These are phyloP conservation scores for Tetrapedia diversipes DNA, from an alignment of 2,888 invertebrate genomes.

Conservation along the genomic window DNA sequence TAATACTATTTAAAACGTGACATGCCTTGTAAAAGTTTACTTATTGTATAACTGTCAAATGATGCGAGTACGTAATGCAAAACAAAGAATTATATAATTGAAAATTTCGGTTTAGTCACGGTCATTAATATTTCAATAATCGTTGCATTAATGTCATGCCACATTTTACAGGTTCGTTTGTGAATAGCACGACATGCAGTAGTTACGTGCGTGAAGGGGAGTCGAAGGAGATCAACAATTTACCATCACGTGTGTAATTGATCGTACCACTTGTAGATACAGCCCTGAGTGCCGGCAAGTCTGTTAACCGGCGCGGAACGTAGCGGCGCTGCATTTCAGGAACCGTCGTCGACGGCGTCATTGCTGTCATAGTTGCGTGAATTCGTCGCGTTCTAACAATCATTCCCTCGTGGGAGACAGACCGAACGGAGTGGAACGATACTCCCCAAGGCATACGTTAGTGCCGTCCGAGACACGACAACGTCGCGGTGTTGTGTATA, in stretches of 20 bases:
- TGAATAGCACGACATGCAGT: too few relatives aligned
- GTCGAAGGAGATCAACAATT: slow-evolving; percentile 21
- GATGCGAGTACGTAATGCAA: too few relatives aligned
- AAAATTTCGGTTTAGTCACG: neutral
- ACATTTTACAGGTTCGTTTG: neutral
- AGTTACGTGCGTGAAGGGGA: neutral
- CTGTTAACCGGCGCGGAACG: slow-evolving; percentile 45
- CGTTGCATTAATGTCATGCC: slow-evolving; percentile 1
- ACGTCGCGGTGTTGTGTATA: slow-evolving; percentile 30
- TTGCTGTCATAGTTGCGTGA: slow-evolving; percentile 19
- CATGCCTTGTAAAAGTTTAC: too few relatives aligned
- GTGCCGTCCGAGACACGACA: slow-evolving; percentile 3
- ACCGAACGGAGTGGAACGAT: slow-evolving; percentile 6
- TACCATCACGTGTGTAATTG: slow-evolving; percentile 31
- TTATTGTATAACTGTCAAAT: too few relatives aligned
- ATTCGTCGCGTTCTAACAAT: slow-evolving; percentile 38
- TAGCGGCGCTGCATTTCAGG: slow-evolving; percentile 62
- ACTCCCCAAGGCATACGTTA: neutral
- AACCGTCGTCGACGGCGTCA: slow-evolving; percentile 46
- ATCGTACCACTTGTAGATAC: slow-evolving; percentile 48
- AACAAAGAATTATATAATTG: neutral
- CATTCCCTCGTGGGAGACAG: slow-evolving; percentile 26
- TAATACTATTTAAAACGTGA: neutral
- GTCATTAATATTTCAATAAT: slow-evolving; percentile 22
- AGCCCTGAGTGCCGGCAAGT: slow-evolving; percentile 56